Base-by-base conservation (phyloP, 2,113 vertebrate genomes). In the Silurus glanis region DNA sequence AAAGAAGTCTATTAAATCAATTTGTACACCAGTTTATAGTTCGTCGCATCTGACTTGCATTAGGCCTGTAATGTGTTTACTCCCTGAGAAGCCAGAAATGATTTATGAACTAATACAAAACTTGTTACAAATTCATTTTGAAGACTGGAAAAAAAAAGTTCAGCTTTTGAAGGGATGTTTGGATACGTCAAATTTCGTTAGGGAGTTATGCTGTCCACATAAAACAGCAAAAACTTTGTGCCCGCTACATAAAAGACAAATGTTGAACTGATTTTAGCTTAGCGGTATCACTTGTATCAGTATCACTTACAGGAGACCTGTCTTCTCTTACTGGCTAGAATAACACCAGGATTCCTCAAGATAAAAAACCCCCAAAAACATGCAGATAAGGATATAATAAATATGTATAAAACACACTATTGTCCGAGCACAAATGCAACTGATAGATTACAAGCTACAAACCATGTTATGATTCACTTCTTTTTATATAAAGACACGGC, bases 241-340 rank as follows among this genome's bases (percentile, higher is more conserved):
- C 37, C 16, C 25, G 83, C 49, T 71, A 61, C 83, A 87, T 69
- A 45, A 64, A 51, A 85, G 45, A 84, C 80, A 88, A 88, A 89
- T 80, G 37, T 62, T 79, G 82, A 87, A 84, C 91, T 91, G 87
- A 91, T 89, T 91, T 87, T 83, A 83, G 85, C 72, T 12, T 58
- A 85, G 25, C 56, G 88, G 87, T 88, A 91, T 72, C 28, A 21
- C 10, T 12, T 14, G 13, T 58, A 58, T 58, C 17, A 17, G 21
- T 5, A 45, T 45, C 66, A 8, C 47, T 83, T 85, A 90, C 87
- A 91, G 82, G 61, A 37, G 37, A 92, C 75, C 90, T 90, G 86
- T 92, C 83, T 90, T 88, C 47, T 76, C 23, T 4, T 17, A 87
- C 19, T 8, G 8, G 61, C 64, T 64, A 83, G 82, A 83, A 10